phyloP scores from a whole-genome alignment of 2,888 invertebrate species.

The Phengaris arion region DNA sequence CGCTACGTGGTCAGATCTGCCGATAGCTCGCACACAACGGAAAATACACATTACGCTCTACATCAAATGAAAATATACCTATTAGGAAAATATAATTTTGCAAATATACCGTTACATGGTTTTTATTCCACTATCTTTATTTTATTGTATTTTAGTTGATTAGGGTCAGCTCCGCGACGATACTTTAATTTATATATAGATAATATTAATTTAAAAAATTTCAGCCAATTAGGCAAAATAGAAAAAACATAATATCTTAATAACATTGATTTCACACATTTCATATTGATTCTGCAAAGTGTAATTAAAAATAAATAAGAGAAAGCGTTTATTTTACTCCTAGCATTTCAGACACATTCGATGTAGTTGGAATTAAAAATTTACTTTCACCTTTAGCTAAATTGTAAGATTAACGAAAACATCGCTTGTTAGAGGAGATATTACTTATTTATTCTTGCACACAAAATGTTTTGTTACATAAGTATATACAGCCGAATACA shows the following conservation, averaged over 20 bases:
- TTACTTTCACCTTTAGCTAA: background rate
- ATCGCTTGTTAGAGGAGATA: background rate
- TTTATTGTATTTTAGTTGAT: too few relatives aligned
- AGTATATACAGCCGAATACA: too few relatives aligned
- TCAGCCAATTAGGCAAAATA: too few relatives aligned
- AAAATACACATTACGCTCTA: background rate
- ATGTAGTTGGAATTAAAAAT: background rate
- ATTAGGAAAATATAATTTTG: background rate
- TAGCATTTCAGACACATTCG: background rate
- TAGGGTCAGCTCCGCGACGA: too few relatives aligned
- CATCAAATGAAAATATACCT: slow-evolving; percentile 19
- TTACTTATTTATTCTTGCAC: too few relatives aligned
- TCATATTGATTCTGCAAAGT: background rate
- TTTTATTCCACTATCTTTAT: slow-evolving; percentile 43
- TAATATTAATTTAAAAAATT: too few relatives aligned
- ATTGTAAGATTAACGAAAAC: background rate
- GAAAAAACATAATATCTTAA: too few relatives aligned
- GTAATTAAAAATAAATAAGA: background rate
- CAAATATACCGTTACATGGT: slow-evolving; percentile 59
- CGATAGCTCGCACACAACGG: background rate
- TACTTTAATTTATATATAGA: too few relatives aligned
- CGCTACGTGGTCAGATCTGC: slow-evolving; percentile 12
- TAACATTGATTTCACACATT: too few relatives aligned
- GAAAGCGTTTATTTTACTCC: background rate
- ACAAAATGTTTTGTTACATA: too few relatives aligned